Evolutionary conservation across 2,113 vertebrate species (phyloP).

Genomic region (Gasterosteus nipponicus): DNA sequence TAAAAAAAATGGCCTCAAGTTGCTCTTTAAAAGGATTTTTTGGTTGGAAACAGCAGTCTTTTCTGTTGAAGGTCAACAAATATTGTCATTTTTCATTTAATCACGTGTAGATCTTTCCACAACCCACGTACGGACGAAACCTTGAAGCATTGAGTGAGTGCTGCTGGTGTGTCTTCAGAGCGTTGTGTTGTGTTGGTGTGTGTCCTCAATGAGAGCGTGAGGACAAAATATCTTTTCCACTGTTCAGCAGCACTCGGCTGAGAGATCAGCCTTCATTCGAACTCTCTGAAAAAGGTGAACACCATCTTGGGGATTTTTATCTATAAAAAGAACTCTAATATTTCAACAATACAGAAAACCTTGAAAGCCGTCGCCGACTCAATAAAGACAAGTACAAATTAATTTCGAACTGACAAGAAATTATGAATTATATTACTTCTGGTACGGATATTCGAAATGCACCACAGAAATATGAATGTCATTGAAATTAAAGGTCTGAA

Average conservation of each 20-base stretch:
- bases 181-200: neutral
- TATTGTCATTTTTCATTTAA: neutral
- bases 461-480: neutral
- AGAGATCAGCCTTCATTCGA: neutral
- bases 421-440: neutral
- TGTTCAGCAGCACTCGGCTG: neutral
- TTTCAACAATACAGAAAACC: conserved; percentile 6
- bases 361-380: conserved; percentile 10
- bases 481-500: neutral
- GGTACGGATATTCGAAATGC: neutral
- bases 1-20: neutral
- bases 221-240: neutral
- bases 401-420: neutral
- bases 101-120: neutral
- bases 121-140: neutral
- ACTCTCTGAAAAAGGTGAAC: neutral
- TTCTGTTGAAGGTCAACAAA: neutral
- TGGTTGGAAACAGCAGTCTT: neutral
- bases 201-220: neutral
- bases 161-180: neutral
- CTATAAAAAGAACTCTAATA: neutral
- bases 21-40: neutral
- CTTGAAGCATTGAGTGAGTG: neutral
- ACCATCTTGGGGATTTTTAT: neutral
- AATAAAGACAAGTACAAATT: conserved; percentile 2